phyloP scores from a whole-genome alignment of 2,113 vertebrate genomes.

The Passer domesticus region DNA sequence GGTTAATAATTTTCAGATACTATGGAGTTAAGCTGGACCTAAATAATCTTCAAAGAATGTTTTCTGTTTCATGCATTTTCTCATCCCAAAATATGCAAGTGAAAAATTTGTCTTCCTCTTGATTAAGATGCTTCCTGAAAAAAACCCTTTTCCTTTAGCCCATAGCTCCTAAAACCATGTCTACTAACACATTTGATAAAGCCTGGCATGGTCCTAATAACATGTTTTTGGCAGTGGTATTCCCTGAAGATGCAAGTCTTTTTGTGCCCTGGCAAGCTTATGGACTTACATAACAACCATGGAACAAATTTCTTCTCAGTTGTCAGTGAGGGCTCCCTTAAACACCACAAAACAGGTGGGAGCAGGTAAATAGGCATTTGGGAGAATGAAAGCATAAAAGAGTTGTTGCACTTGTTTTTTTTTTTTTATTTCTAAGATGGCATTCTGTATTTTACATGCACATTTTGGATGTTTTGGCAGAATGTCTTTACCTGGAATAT shows the following conservation, averaged over 20 bases:
- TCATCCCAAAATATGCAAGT: not conserved
- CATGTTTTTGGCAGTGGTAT: not conserved
- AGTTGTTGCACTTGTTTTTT: not conserved
- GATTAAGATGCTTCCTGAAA: conserved; percentile 57
- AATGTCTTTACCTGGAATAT: not conserved
- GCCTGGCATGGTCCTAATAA: not conserved
- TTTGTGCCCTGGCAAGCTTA: not conserved
- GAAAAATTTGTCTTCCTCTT: conserved; percentile 47
- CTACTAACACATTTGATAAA: not conserved
- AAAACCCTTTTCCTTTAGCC: not conserved
- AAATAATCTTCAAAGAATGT: conserved; percentile 59
- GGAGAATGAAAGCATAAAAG: not conserved
- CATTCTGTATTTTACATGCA: not conserved
- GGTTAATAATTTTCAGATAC: not conserved
- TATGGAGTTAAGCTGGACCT: conserved; percentile 11
- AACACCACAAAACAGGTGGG: not conserved
- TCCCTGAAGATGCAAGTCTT: not conserved
- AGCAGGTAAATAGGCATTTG: not conserved
- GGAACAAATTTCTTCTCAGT: not conserved
- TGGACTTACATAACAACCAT: not conserved
- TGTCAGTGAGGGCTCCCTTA: not conserved
- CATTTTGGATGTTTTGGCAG: not conserved
- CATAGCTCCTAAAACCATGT: not conserved
- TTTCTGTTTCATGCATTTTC: conserved; percentile 33
- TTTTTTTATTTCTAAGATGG: not conserved